Base-by-base conservation (phyloP, 2,797 vertebrate species). In the Oophaga sylvatica region DNA sequence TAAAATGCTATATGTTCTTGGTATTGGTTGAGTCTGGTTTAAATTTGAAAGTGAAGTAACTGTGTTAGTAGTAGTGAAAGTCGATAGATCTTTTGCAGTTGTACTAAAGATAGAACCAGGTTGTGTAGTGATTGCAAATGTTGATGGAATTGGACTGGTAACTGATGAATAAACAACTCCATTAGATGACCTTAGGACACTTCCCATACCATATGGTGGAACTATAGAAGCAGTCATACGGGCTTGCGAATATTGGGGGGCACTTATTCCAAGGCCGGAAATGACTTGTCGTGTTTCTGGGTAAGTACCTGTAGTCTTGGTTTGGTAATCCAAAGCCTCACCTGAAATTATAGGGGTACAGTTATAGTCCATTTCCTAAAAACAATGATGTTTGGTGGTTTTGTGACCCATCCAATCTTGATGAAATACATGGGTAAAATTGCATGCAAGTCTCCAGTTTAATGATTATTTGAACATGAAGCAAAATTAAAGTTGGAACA, bases 321-420 rank as follows among this genome's bases (percentile, higher is more conserved):
- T 97, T 95, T 97, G 97, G 94, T 97, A 99, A 96, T 99, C 97
- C 95, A 98, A 95, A 94, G 97, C 95, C 95, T 97, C 96, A 97
- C 97, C 98, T 99, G 97, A 95, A 96, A 97, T 92, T 95, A 96
- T 90, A 96, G 95, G 96, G 73, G 95, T 92, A 95, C 68, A 95
- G 90, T 95, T 96, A 96, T 88, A 96, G 93, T 96, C 97, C 95
- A 95, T 94, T 95, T 93, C 93, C 95, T 91, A 92, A 90, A 94
- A 93, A 90, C 90, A 94, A 92, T 59, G 90, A 41, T 90, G 91
- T 67, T 90, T 92, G 92, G 79, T 1, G 92, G 90, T 92, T 82
- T 93, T 90, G 90, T 95, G 92, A 92, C 92, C 91, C 93, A 95
- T 96, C 90, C 95, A 91, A 92, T 95, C 93, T 92, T 93, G 92